phyloP scores from a whole-genome alignment of 2,113 vertebrate species.

The Xiphias gladius region DNA sequence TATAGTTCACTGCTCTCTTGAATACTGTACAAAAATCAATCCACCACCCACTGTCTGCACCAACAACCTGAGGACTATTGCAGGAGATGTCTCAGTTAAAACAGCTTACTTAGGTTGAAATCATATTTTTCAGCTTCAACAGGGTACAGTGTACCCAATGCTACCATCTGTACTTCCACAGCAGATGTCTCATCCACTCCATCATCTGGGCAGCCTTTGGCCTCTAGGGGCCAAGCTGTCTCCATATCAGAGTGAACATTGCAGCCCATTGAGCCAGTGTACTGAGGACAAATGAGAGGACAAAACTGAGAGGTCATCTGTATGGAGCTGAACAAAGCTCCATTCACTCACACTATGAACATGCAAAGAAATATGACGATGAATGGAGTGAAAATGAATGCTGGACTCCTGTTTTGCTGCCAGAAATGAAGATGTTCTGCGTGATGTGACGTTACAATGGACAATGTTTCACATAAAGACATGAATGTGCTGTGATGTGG shows the following conservation, averaged over 20 bases:
- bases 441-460: constrained; percentile 41
- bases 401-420: constrained; percentile 9
- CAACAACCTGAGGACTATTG: constrained; percentile 52
- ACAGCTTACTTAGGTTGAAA: constrained; percentile 62
- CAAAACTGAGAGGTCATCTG: constrained; percentile 66
- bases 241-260: constrained; percentile 66
- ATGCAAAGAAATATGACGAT: constrained; percentile 37
- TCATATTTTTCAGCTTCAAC: constrained; percentile 68
- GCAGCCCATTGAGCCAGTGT: constrained; percentile 61
- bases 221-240: constrained; percentile 58
- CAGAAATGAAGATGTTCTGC: constrained; percentile 21
- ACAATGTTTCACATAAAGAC: constrained; percentile 31
- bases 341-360: constrained; percentile 48
- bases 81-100: constrained; percentile 60
- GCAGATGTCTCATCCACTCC: constrained; percentile 72
- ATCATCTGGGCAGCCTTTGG: constrained; percentile 71
- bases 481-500: constrained; percentile 53
- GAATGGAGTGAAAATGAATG: constrained; percentile 43
- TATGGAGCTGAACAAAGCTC: constrained; percentile 57
- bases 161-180: constrained; percentile 69
- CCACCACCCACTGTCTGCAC: constrained; percentile 40
- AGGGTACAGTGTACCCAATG: constrained; percentile 64
- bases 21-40: constrained; percentile 54
- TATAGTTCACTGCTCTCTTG: constrained; percentile 29
- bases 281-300: constrained; percentile 65